phyloP scores from a whole-genome alignment of 2,888 invertebrate genomes.

The Sthenelais limicola region DNA sequence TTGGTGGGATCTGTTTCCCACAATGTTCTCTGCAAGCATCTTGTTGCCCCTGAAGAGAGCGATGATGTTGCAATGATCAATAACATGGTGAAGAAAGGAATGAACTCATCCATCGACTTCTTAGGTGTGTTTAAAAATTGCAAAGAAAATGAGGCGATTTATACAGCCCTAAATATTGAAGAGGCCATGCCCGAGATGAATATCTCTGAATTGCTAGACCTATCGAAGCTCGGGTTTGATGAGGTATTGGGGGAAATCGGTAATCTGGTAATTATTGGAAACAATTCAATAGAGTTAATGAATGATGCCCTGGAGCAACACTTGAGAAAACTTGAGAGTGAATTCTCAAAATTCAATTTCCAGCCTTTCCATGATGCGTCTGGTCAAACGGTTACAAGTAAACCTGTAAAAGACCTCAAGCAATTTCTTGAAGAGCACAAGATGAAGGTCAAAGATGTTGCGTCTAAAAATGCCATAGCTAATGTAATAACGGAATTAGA shows the following conservation, averaged over 20 bases:
- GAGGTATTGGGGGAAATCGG: not conserved
- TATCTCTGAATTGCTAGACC: slow-evolving; percentile 14
- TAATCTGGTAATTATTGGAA: not conserved
- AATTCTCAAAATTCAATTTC: not conserved
- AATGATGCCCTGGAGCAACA: not conserved
- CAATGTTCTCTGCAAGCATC: slow-evolving; percentile 56
- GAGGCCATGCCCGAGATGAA: not conserved
- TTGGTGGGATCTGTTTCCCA: slow-evolving; percentile 59
- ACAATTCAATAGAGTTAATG: not conserved
- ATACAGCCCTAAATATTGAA: slow-evolving; percentile 15
- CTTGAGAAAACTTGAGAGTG: not conserved
- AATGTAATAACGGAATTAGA: not conserved
- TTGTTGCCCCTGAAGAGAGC: slow-evolving; percentile 7
- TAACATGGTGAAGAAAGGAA: not conserved
- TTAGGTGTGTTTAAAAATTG: not conserved
- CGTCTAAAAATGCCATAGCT: not conserved
- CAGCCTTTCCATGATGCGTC: not conserved
- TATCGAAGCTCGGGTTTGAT: slow-evolving; percentile 13
- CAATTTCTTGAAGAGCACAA: not conserved
- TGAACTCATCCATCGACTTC: not conserved
- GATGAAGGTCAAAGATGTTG: not conserved
- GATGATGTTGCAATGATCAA: not conserved
- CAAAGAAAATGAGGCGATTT: not conserved
- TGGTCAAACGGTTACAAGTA: not conserved
- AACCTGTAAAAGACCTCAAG: not conserved